Evolutionary conservation across 2,888 invertebrate species (phyloP), one percentile per base, ranked within the genome.

Genomic region (Willowsia nigromaculata): DNA sequence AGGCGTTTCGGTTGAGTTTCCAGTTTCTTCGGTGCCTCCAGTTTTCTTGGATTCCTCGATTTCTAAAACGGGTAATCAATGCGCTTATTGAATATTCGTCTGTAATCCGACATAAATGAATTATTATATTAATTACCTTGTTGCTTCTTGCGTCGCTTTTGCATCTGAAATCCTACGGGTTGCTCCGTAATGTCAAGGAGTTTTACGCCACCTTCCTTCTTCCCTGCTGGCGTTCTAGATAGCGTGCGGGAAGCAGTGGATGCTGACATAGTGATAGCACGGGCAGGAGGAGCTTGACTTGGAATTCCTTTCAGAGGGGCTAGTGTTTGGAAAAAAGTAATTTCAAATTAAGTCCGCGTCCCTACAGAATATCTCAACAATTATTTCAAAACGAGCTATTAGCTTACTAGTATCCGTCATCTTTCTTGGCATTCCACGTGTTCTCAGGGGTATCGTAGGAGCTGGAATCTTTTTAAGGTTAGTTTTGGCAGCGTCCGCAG

Each of bases 271-370:
- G 95, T 93, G 4, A 94, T 94, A n/a, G 94, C 94, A 74, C 96
- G 96, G 30, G 95, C 95, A 0, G 95, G 95, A 22, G 96, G 96
- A 84, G 96, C 95, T 93, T 97, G 95, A 71, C 97, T 97, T 0
- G 98, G 98, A 91, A 99, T 96, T 0, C 98, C 98, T 93, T 98
- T 98, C 47, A 98, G 94, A 0, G 99, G 98, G 0, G 98, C 97
- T 97, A 94, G 4, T 90, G 53, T 13, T 2, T 62, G 11, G 18
- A 62, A 15, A 43, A 30, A 30, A 62, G 33, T 62, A n/a, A n/a
- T n/a, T n/a, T n/a, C n/a, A n/a, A n/a, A n/a, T n/a, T n/a, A n/a
- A n/a, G n/a, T n/a, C n/a, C n/a, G n/a, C n/a, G n/a, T n/a, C n/a
- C n/a, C n/a, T 27, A 25, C n/a, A 25, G 25, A 22, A 56, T 5